Percentiles rank a stretch among this genome's conserved stretches.
Conservation (phyloP, 2,797 vertebrate genomes). For the Varecia variegata region DNA sequence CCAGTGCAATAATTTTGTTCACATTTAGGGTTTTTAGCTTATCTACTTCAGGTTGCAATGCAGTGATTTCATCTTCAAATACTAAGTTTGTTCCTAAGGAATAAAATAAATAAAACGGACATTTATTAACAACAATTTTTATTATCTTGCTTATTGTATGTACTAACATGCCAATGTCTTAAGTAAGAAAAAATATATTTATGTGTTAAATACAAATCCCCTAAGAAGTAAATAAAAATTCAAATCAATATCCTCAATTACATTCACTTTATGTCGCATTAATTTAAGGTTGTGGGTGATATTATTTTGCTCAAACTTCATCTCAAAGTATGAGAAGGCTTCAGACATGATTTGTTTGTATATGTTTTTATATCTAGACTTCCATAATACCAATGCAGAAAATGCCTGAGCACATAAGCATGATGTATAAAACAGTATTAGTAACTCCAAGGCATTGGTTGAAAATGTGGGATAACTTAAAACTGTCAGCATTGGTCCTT, state of each 20-base stretch:
- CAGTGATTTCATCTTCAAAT: conserved; percentile 91
- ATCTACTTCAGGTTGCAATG: conserved; percentile 89
- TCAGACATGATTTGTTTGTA: neutral
- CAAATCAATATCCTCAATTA: neutral
- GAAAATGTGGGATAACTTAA: neutral
- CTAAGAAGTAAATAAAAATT: neutral
- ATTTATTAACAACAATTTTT: neutral
- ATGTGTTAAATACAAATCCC: neutral
- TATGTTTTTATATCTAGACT: neutral
- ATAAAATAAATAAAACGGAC: neutral
- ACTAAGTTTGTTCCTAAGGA: conserved; percentile 86
- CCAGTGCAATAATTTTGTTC: conserved; percentile 95
- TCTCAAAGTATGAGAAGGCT: neutral
- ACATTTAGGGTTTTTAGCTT: conserved; percentile 88
- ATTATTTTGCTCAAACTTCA: neutral
- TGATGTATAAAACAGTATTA: neutral
- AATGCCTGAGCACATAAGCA: neutral
- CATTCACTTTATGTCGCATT: neutral
- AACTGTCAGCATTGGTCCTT: neutral
- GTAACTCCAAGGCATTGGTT: neutral
- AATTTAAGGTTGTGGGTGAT: neutral
- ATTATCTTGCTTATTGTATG: neutral
- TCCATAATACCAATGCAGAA: neutral
- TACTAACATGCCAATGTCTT: neutral
- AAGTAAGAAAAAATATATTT: neutral